Evolutionary conservation across 2,888 invertebrate species (phyloP).

Genomic region (Sepioteuthis lessoniana): DNA sequence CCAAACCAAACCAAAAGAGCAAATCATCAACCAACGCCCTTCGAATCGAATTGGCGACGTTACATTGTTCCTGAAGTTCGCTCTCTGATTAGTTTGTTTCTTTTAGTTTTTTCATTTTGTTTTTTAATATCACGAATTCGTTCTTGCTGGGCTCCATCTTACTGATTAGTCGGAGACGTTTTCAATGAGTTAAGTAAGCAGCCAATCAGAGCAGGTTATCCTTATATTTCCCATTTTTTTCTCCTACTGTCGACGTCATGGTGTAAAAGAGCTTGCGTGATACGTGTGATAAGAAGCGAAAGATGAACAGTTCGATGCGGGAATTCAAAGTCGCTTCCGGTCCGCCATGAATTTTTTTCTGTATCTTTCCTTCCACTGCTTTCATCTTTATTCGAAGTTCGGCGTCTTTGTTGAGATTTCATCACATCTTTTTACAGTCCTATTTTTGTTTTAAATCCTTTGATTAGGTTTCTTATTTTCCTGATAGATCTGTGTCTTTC

Average conservation of each 20-base stretch:
- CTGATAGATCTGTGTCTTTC: background rate
- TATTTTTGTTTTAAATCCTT: background rate
- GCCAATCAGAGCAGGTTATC: background rate
- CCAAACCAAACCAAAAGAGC: too few relatives aligned
- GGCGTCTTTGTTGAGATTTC: conserved; percentile 21
- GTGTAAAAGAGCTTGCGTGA: background rate
- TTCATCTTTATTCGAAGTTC: background rate
- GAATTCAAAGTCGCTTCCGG: background rate
- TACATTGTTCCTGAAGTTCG: background rate
- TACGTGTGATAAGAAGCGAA: background rate
- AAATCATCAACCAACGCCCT: background rate
- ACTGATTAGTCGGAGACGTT: background rate
- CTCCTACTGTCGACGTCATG: background rate
- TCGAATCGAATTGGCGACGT: background rate
- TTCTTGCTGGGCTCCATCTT: background rate
- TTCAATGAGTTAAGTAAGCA: background rate
- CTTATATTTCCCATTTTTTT: background rate
- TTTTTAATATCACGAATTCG: background rate
- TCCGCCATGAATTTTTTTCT: background rate
- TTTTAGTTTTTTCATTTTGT: background rate
- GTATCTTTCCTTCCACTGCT: background rate
- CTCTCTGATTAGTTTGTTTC: background rate
- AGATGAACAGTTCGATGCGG: background rate
- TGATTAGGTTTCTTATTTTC: background rate
- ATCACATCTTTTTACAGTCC: background rate